Conservation (phyloP, 1,140 invertebrate species). For the Vanessa tameamea region DNA sequence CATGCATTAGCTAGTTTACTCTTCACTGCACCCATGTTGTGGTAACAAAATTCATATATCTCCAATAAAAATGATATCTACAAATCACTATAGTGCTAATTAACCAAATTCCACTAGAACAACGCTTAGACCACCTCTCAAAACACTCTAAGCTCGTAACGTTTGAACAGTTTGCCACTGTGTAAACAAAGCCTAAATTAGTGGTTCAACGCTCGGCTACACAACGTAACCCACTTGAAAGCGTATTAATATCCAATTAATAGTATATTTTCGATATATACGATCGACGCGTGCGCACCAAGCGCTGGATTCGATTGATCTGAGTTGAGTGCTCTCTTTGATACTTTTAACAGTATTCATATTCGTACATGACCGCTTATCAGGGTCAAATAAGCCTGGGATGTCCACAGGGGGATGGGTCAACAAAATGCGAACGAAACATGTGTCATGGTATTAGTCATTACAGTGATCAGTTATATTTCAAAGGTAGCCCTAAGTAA, state of each 20-base stretch:
- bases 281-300: conserved; percentile 61
- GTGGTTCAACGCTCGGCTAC: conserved; percentile 35
- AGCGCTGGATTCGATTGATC: conserved; percentile 49
- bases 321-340: conserved; percentile 43
- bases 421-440: conserved; percentile 31
- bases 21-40: conserved; percentile 60
- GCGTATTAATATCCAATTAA: conserved; percentile 45
- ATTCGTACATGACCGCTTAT: conserved; percentile 66
- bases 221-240: conserved; percentile 40
- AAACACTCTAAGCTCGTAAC: conserved; percentile 39
- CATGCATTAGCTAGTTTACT: conserved; percentile 58
- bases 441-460: conserved; percentile 37
- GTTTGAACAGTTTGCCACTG: conserved; percentile 57
- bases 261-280: conserved; percentile 31
- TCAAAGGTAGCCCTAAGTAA: conserved; percentile 15
- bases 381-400: conserved; percentile 40
- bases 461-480: neutral
- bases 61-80: conserved; percentile 16
- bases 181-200: conserved; percentile 63
- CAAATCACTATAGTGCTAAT: conserved; percentile 48
- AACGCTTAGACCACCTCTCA: conserved; percentile 57
- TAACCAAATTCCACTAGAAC: conserved; percentile 43
- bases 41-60: conserved; percentile 38
- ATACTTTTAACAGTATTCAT: conserved; percentile 37
- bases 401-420: conserved; percentile 34